These are phyloP conservation scores for Osmerus mordax DNA, from an alignment of 2,113 vertebrate species.

Conservation along the genomic window DNA sequence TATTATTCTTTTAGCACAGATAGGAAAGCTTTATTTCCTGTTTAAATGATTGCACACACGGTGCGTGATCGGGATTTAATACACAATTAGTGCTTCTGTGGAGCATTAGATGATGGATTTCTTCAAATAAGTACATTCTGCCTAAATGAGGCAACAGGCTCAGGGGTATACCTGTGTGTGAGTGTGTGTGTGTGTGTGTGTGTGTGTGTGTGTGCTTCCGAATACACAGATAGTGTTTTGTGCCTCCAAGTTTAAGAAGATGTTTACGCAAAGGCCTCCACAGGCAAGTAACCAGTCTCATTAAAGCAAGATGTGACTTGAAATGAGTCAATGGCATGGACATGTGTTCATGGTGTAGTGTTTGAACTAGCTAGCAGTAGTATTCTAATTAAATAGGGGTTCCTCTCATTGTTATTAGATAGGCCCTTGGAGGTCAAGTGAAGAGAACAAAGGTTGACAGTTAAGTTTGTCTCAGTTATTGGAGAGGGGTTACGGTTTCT, in stretches of 20 bases:
- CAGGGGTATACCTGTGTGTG: background rate
- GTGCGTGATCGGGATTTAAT: background rate
- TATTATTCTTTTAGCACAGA: slow-evolving; percentile 32
- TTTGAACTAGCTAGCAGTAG: slow-evolving; percentile 25
- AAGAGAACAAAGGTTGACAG: slow-evolving; percentile 23
- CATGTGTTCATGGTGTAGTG: slow-evolving; percentile 15
- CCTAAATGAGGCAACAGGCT: background rate
- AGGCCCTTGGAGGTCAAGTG: slow-evolving; percentile 55
- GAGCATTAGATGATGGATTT: no score
- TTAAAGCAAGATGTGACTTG: slow-evolving; percentile 57
- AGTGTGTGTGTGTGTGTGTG: no score
- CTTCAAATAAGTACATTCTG: no score
- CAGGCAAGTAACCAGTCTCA: slow-evolving; percentile 28
- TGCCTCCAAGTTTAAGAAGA: slow-evolving; percentile 60
- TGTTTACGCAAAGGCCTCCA: slow-evolving; percentile 52
- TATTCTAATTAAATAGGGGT: slow-evolving; percentile 48
- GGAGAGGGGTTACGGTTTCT: slow-evolving; percentile 36
- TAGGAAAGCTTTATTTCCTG: slow-evolving; percentile 28
- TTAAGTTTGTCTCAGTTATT: slow-evolving; percentile 32
- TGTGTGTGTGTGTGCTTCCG: background rate
- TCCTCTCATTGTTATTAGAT: slow-evolving; percentile 3
- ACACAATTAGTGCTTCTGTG: no score
- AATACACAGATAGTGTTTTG: slow-evolving; percentile 11
- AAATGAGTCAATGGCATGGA: slow-evolving; percentile 42
- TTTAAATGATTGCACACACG: slow-evolving; percentile 8